Conservation (phyloP, 2,113 vertebrate genomes). For the Xenotilapia caudafasciata region DNA sequence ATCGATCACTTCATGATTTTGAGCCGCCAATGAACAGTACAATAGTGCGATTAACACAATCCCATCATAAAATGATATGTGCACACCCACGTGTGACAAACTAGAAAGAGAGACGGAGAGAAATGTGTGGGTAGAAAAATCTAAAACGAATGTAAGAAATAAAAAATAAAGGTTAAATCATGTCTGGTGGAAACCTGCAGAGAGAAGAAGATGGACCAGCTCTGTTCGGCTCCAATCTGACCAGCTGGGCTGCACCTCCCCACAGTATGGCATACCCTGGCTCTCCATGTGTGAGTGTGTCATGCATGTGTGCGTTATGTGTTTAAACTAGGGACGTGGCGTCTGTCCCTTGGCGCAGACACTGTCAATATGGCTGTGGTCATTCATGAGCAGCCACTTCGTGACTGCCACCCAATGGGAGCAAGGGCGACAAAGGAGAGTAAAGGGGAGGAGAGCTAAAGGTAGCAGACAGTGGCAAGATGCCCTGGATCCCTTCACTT, state of each 20-base stretch:
- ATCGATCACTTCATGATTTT: background rate
- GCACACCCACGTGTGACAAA: background rate
- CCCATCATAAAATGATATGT: background rate
- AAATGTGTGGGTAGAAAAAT: background rate
- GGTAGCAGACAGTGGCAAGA: conserved; percentile 32
- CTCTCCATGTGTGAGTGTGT: background rate
- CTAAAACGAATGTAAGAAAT: background rate
- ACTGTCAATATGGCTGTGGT: conserved; percentile 38
- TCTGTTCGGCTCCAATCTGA: conserved; percentile 6
- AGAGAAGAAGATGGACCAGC: conserved; percentile 6
- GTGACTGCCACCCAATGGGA: background rate
- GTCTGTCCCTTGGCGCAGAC: conserved; percentile 26
- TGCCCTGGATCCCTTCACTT: conserved; percentile 28
- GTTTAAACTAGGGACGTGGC: conserved; percentile 30
- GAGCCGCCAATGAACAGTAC: background rate
- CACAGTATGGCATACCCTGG: conserved; percentile 40
- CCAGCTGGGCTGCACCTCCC: conserved; percentile 58
- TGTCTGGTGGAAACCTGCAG: background rate
- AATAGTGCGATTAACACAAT: conserved; percentile 25
- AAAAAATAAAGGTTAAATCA: background rate
- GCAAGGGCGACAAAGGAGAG: background rate
- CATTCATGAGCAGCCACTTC: conserved; percentile 34
- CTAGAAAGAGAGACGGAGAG: background rate
- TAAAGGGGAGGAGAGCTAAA: conserved; percentile 1
- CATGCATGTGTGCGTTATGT: background rate